Evolutionary conservation across 2,113 vertebrate species (phyloP).

Genomic region (Brachionichthys hirsutus): DNA sequence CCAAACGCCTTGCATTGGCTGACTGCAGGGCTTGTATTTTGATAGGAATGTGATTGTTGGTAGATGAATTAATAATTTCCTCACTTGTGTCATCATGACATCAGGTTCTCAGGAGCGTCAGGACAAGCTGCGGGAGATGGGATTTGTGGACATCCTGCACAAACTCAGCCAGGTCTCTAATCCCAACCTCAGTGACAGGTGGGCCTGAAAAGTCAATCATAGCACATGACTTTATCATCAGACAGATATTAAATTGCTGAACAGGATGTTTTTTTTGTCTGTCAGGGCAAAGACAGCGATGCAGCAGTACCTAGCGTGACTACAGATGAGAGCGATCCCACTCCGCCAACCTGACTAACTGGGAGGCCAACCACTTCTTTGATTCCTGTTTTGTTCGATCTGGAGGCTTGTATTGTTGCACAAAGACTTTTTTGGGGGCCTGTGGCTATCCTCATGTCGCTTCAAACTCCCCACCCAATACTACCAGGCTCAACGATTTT

Average conservation of each 20-base stretch:
- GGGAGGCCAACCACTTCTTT: slow-evolving; percentile 41
- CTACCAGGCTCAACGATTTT: slow-evolving; percentile 11
- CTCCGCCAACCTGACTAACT: slow-evolving; percentile 72
- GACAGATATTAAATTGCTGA: not conserved
- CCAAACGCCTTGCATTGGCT: no score
- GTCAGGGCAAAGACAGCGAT: slow-evolving; percentile 96
- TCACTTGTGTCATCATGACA: not conserved
- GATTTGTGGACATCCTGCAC: slow-evolving; percentile 96
- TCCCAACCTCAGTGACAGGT: slow-evolving; percentile 96
- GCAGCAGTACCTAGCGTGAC: slow-evolving; percentile 98
- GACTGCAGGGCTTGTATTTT: no score
- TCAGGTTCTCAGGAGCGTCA: slow-evolving; percentile 96
- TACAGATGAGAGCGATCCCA: slow-evolving; percentile 67
- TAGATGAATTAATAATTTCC: no score
- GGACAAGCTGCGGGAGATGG: slow-evolving; percentile 95
- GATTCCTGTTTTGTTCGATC: slow-evolving; percentile 29
- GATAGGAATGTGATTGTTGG: no score
- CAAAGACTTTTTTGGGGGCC: slow-evolving; percentile 66
- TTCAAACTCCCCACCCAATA: not conserved
- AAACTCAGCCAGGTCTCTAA: slow-evolving; percentile 93
- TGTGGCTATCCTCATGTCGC: slow-evolving; percentile 40
- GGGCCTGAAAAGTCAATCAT: slow-evolving; percentile 19
- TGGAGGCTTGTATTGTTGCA: slow-evolving; percentile 69
- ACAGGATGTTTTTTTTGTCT: slow-evolving; percentile 10
- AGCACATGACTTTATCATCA: not conserved